Evolutionary conservation across 2,113 vertebrate genomes (phyloP).

Genomic region (Melanerpes formicivorus): DNA sequence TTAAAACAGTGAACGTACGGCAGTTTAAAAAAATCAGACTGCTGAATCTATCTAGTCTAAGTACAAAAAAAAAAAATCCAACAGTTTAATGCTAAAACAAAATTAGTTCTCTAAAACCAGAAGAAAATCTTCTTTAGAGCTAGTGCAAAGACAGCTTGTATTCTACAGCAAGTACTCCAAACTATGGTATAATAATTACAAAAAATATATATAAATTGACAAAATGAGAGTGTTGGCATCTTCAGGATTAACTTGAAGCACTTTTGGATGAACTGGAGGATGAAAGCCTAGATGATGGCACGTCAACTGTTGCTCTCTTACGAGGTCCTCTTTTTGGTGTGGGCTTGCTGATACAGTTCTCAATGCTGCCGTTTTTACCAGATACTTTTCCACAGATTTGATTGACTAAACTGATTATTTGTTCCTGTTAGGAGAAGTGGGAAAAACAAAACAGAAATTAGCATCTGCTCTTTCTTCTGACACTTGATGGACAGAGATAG

Average conservation of each 20-base stretch:
- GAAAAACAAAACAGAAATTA: not conserved
- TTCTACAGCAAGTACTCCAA: slow-evolving; percentile 92
- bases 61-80: slow-evolving; percentile 82
- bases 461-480: not conserved
- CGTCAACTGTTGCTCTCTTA: slow-evolving; percentile 91
- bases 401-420: slow-evolving; percentile 96
- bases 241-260: slow-evolving; percentile 87
- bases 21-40: slow-evolving; percentile 81
- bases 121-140: slow-evolving; percentile 97
- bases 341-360: slow-evolving; percentile 86
- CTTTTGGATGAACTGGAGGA: slow-evolving; percentile 89
- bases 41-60: slow-evolving; percentile 83
- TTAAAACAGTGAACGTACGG: slow-evolving; percentile 84
- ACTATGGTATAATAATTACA: slow-evolving; percentile 89
- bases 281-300: slow-evolving; percentile 89
- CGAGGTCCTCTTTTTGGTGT: slow-evolving; percentile 93
- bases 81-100: slow-evolving; percentile 95
- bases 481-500: not conserved
- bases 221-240: slow-evolving; percentile 78
- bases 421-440: slow-evolving; percentile 80
- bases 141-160: slow-evolving; percentile 99
- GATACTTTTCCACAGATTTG: slow-evolving; percentile 94
- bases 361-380: slow-evolving; percentile 83
- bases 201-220: slow-evolving; percentile 81
- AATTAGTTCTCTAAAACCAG: slow-evolving; percentile 89